Conservation (phyloP, 2,797 vertebrate genomes). For the Thalassophryne amazonica region DNA sequence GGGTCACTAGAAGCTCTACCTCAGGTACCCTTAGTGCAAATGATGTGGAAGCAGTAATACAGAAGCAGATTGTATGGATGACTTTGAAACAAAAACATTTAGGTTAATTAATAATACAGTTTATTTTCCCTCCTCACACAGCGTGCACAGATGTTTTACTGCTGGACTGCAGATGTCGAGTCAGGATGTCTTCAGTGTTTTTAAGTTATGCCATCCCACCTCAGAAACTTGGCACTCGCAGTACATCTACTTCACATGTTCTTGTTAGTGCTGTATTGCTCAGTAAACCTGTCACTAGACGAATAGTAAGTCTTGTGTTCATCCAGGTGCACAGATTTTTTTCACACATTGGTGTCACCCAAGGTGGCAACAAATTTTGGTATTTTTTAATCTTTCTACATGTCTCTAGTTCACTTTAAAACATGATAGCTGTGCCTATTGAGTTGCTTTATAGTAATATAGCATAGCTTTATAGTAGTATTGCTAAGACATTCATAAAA, state of each 20-base stretch:
- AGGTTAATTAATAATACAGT: not conserved
- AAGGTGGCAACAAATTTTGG: too few species aligned
- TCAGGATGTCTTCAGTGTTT: conserved; percentile 1
- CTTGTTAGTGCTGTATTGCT: not conserved
- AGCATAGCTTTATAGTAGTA: too few species aligned
- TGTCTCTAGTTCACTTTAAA: too few species aligned
- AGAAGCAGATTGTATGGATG: not conserved
- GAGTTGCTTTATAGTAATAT: too few species aligned
- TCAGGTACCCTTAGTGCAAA: not conserved
- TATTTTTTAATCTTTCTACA: too few species aligned
- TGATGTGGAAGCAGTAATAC: conserved; percentile 9
- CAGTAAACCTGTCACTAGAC: too few species aligned
- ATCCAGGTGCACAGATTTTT: too few species aligned
- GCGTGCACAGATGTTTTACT: not conserved
- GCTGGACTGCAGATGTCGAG: not conserved
- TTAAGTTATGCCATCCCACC: not conserved
- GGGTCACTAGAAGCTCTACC: conserved; percentile 5
- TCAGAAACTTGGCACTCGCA: not conserved
- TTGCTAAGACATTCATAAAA: too few species aligned
- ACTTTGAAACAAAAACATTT: not conserved
- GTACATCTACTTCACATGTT: not conserved
- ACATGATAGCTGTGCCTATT: too few species aligned
- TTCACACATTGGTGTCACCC: too few species aligned
- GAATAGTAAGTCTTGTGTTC: too few species aligned
- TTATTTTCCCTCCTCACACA: not conserved